phyloP scores from a whole-genome alignment of 2,113 vertebrate genomes.

The Salvelinus namaycush region DNA sequence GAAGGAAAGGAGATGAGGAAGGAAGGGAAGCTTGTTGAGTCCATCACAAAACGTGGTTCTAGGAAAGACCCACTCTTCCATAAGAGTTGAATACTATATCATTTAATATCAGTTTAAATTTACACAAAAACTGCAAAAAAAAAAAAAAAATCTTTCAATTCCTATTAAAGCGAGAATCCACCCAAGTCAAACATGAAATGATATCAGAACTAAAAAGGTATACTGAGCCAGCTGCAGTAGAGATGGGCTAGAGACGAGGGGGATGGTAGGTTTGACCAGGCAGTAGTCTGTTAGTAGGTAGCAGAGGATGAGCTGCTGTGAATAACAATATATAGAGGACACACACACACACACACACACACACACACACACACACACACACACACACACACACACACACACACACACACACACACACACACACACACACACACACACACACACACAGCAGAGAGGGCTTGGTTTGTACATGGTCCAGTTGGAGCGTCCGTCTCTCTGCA shows the following conservation, averaged over 20 bases:
- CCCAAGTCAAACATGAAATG: background rate
- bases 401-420: no score
- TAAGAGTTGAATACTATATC: background rate
- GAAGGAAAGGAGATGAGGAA: background rate
- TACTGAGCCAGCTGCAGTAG: background rate
- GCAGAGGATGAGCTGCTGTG: conserved; percentile 32
- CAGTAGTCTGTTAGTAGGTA: background rate
- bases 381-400: no score
- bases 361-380: background rate
- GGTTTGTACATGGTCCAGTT: background rate
- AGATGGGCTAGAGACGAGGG: background rate
- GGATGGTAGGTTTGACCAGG: background rate
- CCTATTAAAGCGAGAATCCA: background rate
- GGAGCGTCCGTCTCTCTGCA: background rate
- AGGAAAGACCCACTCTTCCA: background rate
- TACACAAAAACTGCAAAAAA: background rate
- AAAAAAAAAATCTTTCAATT: background rate
- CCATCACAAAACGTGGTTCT: background rate
- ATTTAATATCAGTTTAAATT: background rate
- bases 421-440: background rate
- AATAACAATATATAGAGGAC: background rate
- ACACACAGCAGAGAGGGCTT: background rate
- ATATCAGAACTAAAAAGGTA: background rate
- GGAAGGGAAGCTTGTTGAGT: background rate
- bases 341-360: no score